A percentile compares a stretch with the other conserved stretches of the same genome.
phyloP scores from a whole-genome alignment of 2,797 vertebrate genomes.

The Gallinago stenura region DNA sequence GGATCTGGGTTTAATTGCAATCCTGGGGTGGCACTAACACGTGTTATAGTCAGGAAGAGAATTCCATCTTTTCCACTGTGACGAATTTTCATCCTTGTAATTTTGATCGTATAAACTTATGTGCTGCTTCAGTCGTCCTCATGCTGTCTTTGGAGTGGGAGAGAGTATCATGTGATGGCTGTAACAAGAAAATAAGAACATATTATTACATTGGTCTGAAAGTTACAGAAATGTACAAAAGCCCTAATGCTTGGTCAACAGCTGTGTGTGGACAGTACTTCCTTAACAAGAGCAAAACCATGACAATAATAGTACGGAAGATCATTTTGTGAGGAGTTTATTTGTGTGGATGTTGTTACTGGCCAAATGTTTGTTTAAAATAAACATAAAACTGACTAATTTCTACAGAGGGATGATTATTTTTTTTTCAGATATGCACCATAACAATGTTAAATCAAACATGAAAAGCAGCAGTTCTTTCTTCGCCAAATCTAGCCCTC shows the following conservation, averaged over 20 bases:
- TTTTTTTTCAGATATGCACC: background rate
- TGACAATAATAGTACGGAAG: background rate
- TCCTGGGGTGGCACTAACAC: background rate
- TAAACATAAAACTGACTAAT: background rate
- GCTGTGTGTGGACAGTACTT: background rate
- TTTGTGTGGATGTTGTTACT: constrained; percentile 32
- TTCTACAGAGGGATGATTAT: background rate
- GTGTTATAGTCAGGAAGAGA: background rate
- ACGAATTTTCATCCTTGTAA: background rate
- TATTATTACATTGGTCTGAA: background rate
- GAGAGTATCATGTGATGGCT: background rate
- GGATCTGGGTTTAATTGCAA: background rate
- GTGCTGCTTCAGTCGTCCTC: accelerated
- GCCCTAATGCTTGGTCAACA: background rate
- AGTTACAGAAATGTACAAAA: background rate
- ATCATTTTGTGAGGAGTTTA: background rate
- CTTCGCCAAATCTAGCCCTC: background rate
- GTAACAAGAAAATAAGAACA: background rate
- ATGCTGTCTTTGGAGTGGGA: background rate
- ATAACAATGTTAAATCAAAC: background rate
- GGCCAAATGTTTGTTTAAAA: background rate
- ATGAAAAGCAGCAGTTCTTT: accelerated
- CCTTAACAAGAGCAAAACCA: background rate
- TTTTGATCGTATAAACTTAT: background rate
- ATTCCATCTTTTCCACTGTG: background rate